Base-by-base conservation (phyloP, 64 coral and sea anemone genomes). In the Platygyra sinensis region DNA sequence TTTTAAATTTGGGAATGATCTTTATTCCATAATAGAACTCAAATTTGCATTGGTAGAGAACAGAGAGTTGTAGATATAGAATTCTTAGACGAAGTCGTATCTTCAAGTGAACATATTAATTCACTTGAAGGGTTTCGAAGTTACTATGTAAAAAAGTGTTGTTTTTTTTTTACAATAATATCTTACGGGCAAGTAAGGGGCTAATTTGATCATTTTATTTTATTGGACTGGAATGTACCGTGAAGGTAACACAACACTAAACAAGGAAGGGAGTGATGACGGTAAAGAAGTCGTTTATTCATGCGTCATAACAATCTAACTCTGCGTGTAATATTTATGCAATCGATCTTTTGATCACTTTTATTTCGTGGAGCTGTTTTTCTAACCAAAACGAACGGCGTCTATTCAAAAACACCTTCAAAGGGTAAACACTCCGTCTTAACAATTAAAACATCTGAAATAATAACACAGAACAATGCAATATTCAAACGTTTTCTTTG, bases 361-460 rank as follows among this genome's bases (percentile, higher is more conserved):
- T 64, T n/a, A 69, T 13, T 17, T 36, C 16, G 36, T 51, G 6
- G 36, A 28, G 11, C 22, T 25, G 11, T 85, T 85, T 83, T 84
- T 39, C 1, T 67, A 51, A 72, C 81, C 30, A 72, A 85, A 51
- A 42, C 63, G 62, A 71, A 72, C 62, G 71, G 24, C 60, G 0
- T 22, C 81, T 1, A 72, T 85, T 64, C 62, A 85, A 85, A 71
- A 85, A 51, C 81, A 85, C 16, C 36, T 25, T 36, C 6, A 22
- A 24, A 46, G 28, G 9, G 29, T 85, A 85, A 85, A 85, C 62
- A 85, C 38, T 28, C 12, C 42, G 39, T 15, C 29, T 32, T 80
- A 33, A 61, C 78, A 13, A 31, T 29, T 80, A 80, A 80, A 80
- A 42, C 24, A 83, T 63, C 60, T 83, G 80, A 22, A 36, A 83